Conservation (phyloP, 2,888 invertebrate species). For the Chaetoderma sp. region DNA sequence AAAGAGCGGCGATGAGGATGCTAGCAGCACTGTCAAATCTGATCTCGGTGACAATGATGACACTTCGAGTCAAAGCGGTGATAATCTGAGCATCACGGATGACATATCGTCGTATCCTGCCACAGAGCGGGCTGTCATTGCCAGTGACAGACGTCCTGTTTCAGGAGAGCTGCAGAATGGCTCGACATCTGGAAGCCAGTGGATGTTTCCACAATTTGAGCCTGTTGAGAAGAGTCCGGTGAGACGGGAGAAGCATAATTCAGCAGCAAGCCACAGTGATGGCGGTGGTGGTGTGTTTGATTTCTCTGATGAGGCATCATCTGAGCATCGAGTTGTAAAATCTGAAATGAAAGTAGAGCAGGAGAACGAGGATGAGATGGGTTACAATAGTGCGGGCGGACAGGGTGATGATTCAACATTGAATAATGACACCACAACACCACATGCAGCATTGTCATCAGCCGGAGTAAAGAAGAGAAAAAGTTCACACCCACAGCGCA, state of each 20-base stretch:
- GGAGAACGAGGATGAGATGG: slow-evolving; percentile 22
- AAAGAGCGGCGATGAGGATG: slow-evolving; percentile 29
- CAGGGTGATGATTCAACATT: neutral
- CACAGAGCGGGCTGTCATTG: no score
- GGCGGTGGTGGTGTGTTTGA: neutral
- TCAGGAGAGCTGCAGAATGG: slow-evolving; percentile 10
- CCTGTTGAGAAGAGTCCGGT: no score
- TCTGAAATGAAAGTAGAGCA: slow-evolving; percentile 13
- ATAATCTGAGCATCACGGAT: no score
- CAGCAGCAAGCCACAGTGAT: neutral
- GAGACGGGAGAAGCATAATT: neutral
- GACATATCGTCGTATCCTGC: slow-evolving; percentile 41
- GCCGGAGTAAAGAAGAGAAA: slow-evolving; percentile 75
- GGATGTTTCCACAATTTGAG: slow-evolving; percentile 67
- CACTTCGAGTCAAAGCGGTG: slow-evolving; percentile 51
- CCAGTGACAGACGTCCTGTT: neutral
- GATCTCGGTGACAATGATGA: slow-evolving; percentile 58
- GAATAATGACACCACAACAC: slow-evolving; percentile 10
- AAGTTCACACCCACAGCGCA: slow-evolving; percentile 97
- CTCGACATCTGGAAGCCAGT: slow-evolving; percentile 48
- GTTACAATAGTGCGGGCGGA: neutral
- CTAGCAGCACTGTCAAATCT: slow-evolving; percentile 40
- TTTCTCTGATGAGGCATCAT: slow-evolving; percentile 20
- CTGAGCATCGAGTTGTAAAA: slow-evolving; percentile 18
- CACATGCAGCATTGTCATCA: slow-evolving; percentile 23